phyloP scores from a whole-genome alignment of 2,888 invertebrate species.

The Augochlorella aurata region DNA sequence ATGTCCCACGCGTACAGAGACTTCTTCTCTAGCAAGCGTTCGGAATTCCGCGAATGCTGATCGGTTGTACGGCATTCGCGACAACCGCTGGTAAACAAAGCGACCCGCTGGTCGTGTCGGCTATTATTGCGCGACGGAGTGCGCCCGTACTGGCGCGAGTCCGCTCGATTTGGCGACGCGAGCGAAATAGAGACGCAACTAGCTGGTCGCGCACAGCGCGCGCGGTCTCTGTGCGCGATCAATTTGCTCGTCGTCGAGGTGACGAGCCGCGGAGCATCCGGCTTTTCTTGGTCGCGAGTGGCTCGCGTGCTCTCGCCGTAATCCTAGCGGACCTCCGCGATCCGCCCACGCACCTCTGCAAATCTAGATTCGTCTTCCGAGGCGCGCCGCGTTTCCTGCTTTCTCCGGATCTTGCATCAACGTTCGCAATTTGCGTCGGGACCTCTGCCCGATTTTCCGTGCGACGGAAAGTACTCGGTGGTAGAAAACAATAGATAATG shows the following conservation, averaged over 20 bases:
- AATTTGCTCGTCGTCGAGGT: neutral
- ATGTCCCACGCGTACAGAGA: too few relatives aligned
- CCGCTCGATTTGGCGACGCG: conserved; percentile 43
- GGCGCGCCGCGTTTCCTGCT: too few relatives aligned
- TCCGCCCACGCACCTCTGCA: too few relatives aligned
- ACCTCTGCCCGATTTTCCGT: too few relatives aligned
- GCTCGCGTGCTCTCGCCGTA: neutral
- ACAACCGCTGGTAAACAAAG: neutral
- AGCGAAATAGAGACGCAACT: conserved; percentile 10
- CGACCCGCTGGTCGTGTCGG: conserved; percentile 3
- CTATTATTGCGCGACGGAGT: conserved; percentile 50
- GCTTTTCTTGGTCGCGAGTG: conserved; percentile 6
- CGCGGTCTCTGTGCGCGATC: neutral
- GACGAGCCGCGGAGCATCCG: conserved; percentile 12
- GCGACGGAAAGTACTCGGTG: too few relatives aligned
- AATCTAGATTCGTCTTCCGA: neutral
- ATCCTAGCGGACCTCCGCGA: neutral
- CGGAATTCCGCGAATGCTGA: neutral
- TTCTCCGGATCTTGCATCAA: too few relatives aligned
- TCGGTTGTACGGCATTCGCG: neutral
- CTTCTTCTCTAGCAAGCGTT: too few relatives aligned
- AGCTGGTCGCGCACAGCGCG: neutral
- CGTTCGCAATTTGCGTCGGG: too few relatives aligned
- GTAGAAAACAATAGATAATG: too few relatives aligned
- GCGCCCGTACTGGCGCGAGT: conserved; percentile 27